These are phyloP conservation scores for Bolinopsis microptera DNA, from an alignment of 37 sponge, comb jelly and placozoan genomes.

Conservation along the genomic window DNA sequence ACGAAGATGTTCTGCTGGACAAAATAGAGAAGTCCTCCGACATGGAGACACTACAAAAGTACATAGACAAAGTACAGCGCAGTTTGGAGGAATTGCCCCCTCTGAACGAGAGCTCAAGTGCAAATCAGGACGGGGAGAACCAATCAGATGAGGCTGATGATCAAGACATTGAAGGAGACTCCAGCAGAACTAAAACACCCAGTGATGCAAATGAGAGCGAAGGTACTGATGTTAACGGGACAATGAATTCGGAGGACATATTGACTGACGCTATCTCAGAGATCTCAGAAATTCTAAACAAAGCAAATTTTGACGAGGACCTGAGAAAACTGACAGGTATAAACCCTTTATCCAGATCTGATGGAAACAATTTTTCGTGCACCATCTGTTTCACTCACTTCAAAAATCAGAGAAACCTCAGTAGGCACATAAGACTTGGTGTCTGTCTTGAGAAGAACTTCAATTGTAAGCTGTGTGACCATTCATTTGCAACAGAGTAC, in stretches of 20 bases:
- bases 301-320: background rate
- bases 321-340: background rate
- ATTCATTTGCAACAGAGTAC: conserved; percentile 9
- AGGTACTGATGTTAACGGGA: background rate
- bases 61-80: conserved; percentile 35
- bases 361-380: background rate
- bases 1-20: background rate
- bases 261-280: background rate
- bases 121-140: background rate
- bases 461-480: background rate
- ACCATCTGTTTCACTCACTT: conserved; percentile 11
- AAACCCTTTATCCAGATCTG: background rate
- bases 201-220: background rate
- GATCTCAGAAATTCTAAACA: background rate
- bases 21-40: conserved; percentile 16
- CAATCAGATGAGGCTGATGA: background rate
- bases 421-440: background rate
- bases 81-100: background rate
- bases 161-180: background rate
- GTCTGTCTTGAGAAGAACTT: conserved; percentile 2
- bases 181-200: background rate
- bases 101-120: background rate
- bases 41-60: conserved; percentile 9
- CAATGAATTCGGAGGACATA: background rate
- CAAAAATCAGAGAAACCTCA: conserved; percentile 33